Evolutionary conservation across 35 echinoderm and acorn worm species (phyloP), one percentile per base, ranked within the genome.

Genomic region (Antedon bifida): DNA sequence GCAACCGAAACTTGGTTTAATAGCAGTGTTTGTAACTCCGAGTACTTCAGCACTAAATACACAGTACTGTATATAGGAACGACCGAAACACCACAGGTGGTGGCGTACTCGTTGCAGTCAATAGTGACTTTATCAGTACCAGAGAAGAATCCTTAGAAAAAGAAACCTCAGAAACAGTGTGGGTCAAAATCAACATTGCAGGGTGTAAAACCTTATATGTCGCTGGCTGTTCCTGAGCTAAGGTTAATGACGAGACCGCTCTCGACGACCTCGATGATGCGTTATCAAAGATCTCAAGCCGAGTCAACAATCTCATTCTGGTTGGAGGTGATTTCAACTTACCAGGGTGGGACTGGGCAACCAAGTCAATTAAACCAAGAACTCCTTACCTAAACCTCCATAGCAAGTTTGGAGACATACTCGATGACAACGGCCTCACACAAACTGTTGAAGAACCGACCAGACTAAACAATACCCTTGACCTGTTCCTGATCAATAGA

Each of bases 11-110:
- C 26, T 3, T 77, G 76, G 76, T 33, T 32, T 8, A 77, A 77
- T 10, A 35, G 32, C 5, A 77, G 76, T 33, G 26, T 35, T 33
- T 9, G 9, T 32, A 30, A 35, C 77, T 46, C 84, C 30, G 89
- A 91, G 73, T 86, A 82, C 46, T 91, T 91, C 73, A 87, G 85
- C 30, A 42, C 81, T 39, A 36, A 87, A 5, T 87, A 78, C 75
- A n/a, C n/a, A n/a, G n/a, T n/a, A 87, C 34, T 81, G 74, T 91
- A 8, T 80, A 83, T 36, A 55, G 85, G 23, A 87, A 82, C 29
- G 81, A 91, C 76, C 46, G 89, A 78, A 31, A 17, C 36, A 56
- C 29, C 23, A 76, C 74, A 14, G 36, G 36, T 42, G 79, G 78
- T 77, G 84, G 89, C 3, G 84, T 91, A 26, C 56, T 86, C 28